These are phyloP conservation scores for Cuniculus paca DNA, from an alignment of 2,797 vertebrate genomes.

Conservation along the genomic window DNA sequence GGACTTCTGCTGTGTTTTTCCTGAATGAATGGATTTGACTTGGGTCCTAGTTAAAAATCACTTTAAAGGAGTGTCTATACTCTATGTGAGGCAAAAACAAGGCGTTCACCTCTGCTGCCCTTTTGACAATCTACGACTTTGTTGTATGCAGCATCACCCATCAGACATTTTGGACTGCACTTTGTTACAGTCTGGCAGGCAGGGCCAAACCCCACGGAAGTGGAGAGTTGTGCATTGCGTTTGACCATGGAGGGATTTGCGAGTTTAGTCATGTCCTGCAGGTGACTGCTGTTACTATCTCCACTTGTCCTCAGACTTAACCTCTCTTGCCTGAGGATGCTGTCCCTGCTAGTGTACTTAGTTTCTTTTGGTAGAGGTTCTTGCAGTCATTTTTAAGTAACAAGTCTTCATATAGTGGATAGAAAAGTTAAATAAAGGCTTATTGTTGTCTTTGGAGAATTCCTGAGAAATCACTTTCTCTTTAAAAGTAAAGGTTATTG, in stretches of 20 bases:
- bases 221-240: neutral
- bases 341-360: constrained; percentile 4
- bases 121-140: constrained; percentile 34
- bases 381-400: constrained; percentile 44
- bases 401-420: constrained; percentile 14
- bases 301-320: neutral
- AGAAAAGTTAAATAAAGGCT: constrained; percentile 34
- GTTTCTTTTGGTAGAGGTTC: constrained; percentile 27
- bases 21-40: constrained; percentile 42
- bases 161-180: constrained; percentile 30
- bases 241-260: neutral
- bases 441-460: constrained; percentile 12
- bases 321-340: neutral
- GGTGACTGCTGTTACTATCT: neutral
- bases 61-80: constrained; percentile 41
- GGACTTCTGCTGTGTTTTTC: neutral
- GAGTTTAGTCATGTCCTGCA: neutral
- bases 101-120: neutral
- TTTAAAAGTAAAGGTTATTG: neutral
- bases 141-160: neutral
- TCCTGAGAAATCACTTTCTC: constrained; percentile 39
- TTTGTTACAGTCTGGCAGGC: neutral
- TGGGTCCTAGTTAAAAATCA: constrained; percentile 26
- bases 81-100: constrained; percentile 45
- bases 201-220: constrained; percentile 3